Base-by-base conservation (phyloP, 2,113 vertebrate genomes). In the Vireo altiloquus region DNA sequence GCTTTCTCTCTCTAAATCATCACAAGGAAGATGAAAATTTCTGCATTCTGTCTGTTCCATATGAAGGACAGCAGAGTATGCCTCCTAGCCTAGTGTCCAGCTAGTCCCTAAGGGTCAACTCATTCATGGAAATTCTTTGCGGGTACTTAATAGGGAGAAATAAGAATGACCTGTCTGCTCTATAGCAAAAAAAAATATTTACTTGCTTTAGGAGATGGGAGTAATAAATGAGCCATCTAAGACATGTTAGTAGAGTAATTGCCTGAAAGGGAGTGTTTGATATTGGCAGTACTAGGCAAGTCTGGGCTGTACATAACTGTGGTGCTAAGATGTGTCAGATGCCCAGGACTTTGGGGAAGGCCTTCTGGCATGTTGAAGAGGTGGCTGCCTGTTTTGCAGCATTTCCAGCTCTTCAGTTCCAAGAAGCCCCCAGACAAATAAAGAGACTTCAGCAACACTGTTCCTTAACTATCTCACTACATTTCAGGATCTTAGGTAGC, bases 341-440 rank as follows among this genome's bases (percentile, higher is more conserved):
- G 28, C 20, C n/a, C 30, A 65, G 27, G 46, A n/a, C 59, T 89
- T 53, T 35, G 54, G 37, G 63, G 24, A 35, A 50, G 25, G 17
- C 39, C 5, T 50, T 85, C 44, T 64, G 70, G 33, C 21, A 21
- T 0, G 0, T 0, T 70, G 31, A 46, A 44, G 37, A 57, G 17
- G 14, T n/a, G 35, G 28, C 50, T 83, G 28, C 42, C 52, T 63
- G 17, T 74, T 91, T 54, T 75, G 25, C 42, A 83, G 46, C 37
- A 30, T 77, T 91, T 84, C 33, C 56, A 71, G 30, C 47, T 59
- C 42, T 56, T 59, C 42, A 31, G 3, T 83, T 77, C 49, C 19
- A 31, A 52, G 54, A 86, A 86, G 42, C 19, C 56, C 35, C 27
- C 27, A 75, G 33, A 57, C 15, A 82, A 40, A 82, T 42, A 57